phyloP scores from a whole-genome alignment of 2,797 vertebrate species.

The Lagodon rhomboides region DNA sequence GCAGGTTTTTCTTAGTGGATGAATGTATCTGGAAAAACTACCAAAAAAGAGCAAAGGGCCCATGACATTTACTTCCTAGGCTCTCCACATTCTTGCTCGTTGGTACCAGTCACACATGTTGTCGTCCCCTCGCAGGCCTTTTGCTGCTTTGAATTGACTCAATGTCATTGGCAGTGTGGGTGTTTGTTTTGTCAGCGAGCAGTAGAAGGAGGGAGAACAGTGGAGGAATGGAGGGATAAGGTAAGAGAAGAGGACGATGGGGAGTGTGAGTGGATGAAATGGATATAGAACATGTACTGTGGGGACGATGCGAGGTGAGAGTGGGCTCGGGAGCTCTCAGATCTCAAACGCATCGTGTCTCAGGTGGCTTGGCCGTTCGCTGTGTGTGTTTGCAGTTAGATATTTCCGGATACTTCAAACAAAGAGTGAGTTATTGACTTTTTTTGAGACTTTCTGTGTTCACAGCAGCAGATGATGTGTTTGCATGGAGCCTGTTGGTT shows the following conservation, averaged over 20 bases:
- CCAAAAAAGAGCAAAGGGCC: neutral
- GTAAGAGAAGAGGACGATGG: neutral
- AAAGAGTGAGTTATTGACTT: neutral
- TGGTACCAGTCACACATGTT: conserved; percentile 56
- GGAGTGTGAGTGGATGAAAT: conserved; percentile 11
- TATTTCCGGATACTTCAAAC: neutral
- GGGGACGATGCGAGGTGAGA: conserved; percentile 20
- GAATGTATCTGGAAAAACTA: neutral
- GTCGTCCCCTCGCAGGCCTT: conserved; percentile 34
- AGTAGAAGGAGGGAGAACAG: conserved; percentile 21
- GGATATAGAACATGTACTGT: neutral
- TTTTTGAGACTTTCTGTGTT: neutral
- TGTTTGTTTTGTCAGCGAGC: conserved; percentile 59
- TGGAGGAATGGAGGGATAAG: conserved; percentile 27
- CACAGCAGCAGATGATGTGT: neutral
- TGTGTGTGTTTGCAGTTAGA: neutral
- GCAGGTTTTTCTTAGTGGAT: neutral
- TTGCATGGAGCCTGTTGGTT: neutral
- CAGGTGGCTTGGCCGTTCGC: neutral
- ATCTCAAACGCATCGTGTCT: conserved; percentile 4
- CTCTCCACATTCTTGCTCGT: conserved; percentile 13
- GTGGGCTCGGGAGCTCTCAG: conserved; percentile 3
- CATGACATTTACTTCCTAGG: neutral
- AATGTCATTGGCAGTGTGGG: conserved; percentile 58
- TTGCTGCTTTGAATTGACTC: conserved; percentile 50